Evolutionary conservation across 1,140 invertebrate genomes (phyloP).

Genomic region (Caenorhabditis tropicalis): DNA sequence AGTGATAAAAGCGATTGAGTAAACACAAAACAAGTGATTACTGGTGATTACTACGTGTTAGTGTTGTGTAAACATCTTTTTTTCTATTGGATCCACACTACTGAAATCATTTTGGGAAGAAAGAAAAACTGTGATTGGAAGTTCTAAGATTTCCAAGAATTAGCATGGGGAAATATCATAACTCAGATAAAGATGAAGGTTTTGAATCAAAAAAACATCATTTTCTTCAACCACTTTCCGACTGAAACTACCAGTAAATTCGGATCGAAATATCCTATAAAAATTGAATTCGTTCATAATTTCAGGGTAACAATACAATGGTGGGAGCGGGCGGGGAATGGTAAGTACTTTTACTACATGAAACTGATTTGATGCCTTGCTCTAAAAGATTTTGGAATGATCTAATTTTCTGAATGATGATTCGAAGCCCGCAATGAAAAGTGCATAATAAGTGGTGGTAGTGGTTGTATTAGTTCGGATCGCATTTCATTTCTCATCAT

Average conservation of each 20-base stretch:
- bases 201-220: neutral
- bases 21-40: slow-evolving; percentile 35
- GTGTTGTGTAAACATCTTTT: slow-evolving; percentile 30
- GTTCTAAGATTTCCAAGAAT: neutral
- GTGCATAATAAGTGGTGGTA: slow-evolving; percentile 36
- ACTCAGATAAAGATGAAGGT: neutral
- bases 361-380: neutral
- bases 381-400: neutral
- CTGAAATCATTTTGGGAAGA: neutral
- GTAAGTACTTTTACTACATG: neutral
- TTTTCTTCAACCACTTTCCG: too few relatives aligned
- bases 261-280: too few relatives aligned
- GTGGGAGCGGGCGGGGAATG: slow-evolving; percentile 28
- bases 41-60: neutral
- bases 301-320: slow-evolving; percentile 50
- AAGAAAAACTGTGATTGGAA: neutral
- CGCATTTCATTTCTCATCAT: neutral
- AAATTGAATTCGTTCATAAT: too few relatives aligned
- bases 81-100: neutral
- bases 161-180: neutral
- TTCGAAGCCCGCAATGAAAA: slow-evolving; percentile 26
- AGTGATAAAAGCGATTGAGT: slow-evolving; percentile 12
- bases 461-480: slow-evolving; percentile 8
- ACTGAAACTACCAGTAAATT: too few relatives aligned
- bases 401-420: neutral